These are phyloP conservation scores for Galemys pyrenaicus DNA, from an alignment of 2,113 vertebrate species.

Conservation along the genomic window DNA sequence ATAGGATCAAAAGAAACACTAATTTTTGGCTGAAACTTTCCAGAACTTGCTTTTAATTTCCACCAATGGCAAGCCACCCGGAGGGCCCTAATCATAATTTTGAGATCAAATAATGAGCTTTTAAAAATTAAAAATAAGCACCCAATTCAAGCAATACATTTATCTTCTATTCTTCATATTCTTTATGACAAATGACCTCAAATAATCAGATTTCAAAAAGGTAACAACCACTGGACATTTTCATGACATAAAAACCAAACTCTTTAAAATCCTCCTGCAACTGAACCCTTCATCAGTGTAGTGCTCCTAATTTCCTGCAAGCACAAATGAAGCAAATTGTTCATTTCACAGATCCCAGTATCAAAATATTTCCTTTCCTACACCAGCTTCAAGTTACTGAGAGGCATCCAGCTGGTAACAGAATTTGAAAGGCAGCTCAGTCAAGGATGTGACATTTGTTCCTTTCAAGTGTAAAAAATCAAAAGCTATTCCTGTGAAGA, in stretches of 20 bases:
- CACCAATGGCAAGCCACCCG: background rate
- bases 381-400: background rate
- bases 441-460: background rate
- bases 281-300: background rate
- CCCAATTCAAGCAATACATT: background rate
- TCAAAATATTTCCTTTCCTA: background rate
- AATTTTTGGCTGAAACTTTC: background rate
- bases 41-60: background rate
- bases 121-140: conserved; percentile 7
- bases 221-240: background rate
- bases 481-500: background rate
- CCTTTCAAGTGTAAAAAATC: background rate
- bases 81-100: background rate
- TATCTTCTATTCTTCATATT: background rate
- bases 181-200: background rate
- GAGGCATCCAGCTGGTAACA: background rate
- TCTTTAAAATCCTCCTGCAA: background rate
- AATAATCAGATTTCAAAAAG: background rate
- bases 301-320: background rate
- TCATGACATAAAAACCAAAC: background rate
- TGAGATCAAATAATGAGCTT: conserved; percentile 9
- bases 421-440: background rate
- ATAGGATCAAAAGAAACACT: background rate
- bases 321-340: background rate
- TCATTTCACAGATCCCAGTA: background rate